Conservation (phyloP, 2,113 vertebrate species). For the Vulpes ferrilata region DNA sequence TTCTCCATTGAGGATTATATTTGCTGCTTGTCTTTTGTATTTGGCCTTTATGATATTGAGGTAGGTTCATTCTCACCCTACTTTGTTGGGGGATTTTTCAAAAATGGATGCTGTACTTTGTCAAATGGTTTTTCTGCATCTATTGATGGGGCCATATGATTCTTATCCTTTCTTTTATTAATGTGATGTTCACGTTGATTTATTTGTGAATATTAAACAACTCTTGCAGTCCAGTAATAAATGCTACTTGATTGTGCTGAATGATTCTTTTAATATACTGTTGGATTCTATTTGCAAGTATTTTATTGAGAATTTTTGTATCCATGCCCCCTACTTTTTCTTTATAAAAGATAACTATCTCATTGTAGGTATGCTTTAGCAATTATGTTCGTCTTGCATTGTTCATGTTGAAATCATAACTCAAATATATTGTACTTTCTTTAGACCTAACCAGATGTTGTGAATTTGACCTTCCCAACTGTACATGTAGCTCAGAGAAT, state of each 20-base stretch:
- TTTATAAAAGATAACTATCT: neutral
- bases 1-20: neutral
- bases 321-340: neutral
- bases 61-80: neutral
- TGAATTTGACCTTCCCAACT: neutral
- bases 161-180: neutral
- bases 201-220: neutral
- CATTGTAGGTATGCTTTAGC: neutral
- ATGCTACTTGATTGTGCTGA: neutral
- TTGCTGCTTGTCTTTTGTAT: neutral
- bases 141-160: neutral
- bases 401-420: neutral
- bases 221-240: neutral
- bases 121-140: neutral
- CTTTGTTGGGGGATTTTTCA: neutral
- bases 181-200: neutral
- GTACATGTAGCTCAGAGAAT: neutral
- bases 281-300: neutral
- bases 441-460: neutral
- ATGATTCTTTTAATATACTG: neutral
- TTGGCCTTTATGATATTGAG: neutral
- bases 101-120: neutral
- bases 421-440: neutral
- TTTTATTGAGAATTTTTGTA: neutral
- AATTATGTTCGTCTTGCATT: neutral